Percentiles rank a stretch among this genome's conserved stretches.
Conservation (phyloP, 2,888 invertebrate genomes). For the Amphipyra berbera region DNA sequence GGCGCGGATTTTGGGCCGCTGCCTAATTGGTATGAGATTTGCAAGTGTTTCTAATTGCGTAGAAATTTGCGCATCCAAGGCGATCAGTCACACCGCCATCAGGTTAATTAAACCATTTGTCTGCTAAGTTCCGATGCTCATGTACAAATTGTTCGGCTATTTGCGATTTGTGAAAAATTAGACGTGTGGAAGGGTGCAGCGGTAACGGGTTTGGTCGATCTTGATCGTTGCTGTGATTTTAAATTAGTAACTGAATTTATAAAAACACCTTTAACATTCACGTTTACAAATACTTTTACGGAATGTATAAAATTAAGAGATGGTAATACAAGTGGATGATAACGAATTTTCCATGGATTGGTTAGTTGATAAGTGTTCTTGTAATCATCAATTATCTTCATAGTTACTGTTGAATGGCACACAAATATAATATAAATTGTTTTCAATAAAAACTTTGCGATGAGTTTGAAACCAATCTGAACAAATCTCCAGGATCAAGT, state of each 20-base stretch:
- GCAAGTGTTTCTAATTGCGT: conserved; percentile 88
- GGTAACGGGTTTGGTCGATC: conserved; percentile 15
- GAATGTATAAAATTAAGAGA: too few species aligned
- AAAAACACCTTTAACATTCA: too few species aligned
- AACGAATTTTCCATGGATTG: too few species aligned
- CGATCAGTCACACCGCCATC: conserved; percentile 87
- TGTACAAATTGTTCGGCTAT: conserved; percentile 67
- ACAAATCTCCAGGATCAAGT: conserved; percentile 54
- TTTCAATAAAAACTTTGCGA: too few species aligned
- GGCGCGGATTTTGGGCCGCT: conserved; percentile 85
- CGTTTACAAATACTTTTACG: too few species aligned
- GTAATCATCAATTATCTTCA: too few species aligned
- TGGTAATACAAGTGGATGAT: too few species aligned
- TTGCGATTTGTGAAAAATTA: conserved; percentile 65
- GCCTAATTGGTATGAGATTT: conserved; percentile 90
- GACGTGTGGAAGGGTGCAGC: conserved; percentile 50
- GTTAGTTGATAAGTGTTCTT: too few species aligned
- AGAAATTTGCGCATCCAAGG: conserved; percentile 84
- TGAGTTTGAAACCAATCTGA: too few species aligned
- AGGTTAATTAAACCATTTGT: conserved; percentile 90
- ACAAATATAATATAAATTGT: too few species aligned
- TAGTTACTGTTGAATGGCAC: too few species aligned
- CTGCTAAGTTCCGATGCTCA: conserved; percentile 78
- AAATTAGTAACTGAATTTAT: background rate
- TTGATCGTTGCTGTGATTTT: conserved; percentile 43